Evolutionary conservation across 2,888 invertebrate genomes (phyloP), one percentile per base, ranked within the genome.

Genomic region (Dolomedes plantarius): DNA sequence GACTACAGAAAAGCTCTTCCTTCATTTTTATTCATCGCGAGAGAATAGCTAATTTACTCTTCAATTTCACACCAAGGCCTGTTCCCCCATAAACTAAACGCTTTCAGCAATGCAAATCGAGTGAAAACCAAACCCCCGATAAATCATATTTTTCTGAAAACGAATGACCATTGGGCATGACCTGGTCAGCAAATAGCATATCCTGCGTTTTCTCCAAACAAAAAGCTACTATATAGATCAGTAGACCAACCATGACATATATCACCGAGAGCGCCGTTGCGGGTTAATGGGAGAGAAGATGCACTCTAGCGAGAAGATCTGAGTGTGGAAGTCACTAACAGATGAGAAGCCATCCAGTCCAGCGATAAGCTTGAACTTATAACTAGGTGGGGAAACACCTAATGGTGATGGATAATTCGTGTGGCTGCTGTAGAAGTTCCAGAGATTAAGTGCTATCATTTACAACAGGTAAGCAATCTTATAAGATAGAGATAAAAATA

Each of bases 201-300:
- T 56, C 56, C 56, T 56, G 56, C 56, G 2, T 23, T 56, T 56
- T 23, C 56, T 23, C 56, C 23, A 3, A 16, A 23, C 56, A 56
- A 56, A 56, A 56, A 56, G 56, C 56, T 23, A 56, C 23, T 23
- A 81, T 81, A 73, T 81, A 81, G 81, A 68, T 81, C 81, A 81
- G 81, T 81, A 62, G 81, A 74, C 56, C 81, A 81, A 32, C 19
- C 29, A 65, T 79, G 79, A 79, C 62, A 72, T 79, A 79, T 73
- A 68, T 78, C 68, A 39, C 23, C 29, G 67, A 32, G 56, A 16
- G 29, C 39, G 65, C 29, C 19, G 46, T 19, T 36, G 67, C 19
- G 62, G 27, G 74, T 73, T 73, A 71, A 31, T 72, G 41, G 23
- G 41, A 46, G 46, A 16, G 56, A 56, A 56, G 56, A 23, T 56